Evolutionary conservation across 2,888 invertebrate genomes (phyloP).

Genomic region (Chrysomela aeneicollis): DNA sequence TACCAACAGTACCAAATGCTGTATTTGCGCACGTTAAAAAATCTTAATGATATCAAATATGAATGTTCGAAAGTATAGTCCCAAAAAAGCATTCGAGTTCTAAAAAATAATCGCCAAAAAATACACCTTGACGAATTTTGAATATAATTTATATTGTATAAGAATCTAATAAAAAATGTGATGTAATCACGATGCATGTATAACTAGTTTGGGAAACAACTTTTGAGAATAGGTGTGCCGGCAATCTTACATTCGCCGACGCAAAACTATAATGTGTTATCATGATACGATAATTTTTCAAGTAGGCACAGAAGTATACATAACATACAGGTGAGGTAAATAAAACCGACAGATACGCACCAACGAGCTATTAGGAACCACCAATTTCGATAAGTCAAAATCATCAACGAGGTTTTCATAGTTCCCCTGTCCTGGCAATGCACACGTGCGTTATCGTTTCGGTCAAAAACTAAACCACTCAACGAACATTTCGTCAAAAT

Average conservation of each 20-base stretch:
- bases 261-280: constrained; percentile 34
- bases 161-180: not conserved
- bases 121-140: not conserved
- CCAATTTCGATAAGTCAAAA: not conserved
- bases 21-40: too few species aligned
- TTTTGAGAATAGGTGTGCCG: constrained; percentile 43
- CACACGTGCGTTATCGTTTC: constrained; percentile 12
- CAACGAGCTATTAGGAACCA: not conserved
- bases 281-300: not conserved
- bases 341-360: not conserved
- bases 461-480: constrained; percentile 14
- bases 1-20: too few species aligned
- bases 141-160: not conserved
- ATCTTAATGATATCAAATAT: too few species aligned
- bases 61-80: too few species aligned
- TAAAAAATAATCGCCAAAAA: too few species aligned
- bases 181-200: constrained; percentile 17
- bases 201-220: constrained; percentile 26
- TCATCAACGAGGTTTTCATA: not conserved
- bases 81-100: too few species aligned
- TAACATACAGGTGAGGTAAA: not conserved
- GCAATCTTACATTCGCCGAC: constrained; percentile 41
- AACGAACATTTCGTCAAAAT: constrained; percentile 11
- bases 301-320: not conserved
- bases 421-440: not conserved